Percentiles rank a stretch among this genome's conserved stretches.
These are phyloP conservation scores for Corythornis madagascariensis DNA, from an alignment of 2,113 vertebrate genomes.

Conservation along the genomic window DNA sequence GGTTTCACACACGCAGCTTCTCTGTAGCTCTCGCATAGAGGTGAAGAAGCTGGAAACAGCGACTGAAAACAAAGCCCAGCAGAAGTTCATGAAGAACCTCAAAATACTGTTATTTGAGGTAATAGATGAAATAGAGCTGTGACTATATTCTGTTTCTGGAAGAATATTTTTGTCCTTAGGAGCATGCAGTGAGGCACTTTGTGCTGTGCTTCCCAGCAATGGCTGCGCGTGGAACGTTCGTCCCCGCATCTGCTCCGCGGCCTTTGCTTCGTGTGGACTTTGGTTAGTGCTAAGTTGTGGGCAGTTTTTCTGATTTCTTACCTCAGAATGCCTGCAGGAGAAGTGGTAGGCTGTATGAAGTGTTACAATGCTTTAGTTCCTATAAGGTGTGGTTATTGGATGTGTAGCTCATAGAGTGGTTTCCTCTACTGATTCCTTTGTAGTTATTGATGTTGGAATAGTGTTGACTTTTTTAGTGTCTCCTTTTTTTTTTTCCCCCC, in stretches of 20 bases:
- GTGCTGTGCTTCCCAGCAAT: accelerated
- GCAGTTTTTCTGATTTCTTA: neutral
- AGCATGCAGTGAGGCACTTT: too few species aligned
- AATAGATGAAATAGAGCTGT: accelerated
- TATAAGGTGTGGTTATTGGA: neutral
- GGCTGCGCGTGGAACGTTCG: neutral
- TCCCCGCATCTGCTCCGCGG: neutral
- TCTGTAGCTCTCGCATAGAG: neutral
- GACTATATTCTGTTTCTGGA: neutral
- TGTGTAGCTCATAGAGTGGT: neutral
- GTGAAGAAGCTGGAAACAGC: neutral
- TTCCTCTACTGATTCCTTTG: neutral
- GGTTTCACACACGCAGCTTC: neutral
- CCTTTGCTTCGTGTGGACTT: neutral
- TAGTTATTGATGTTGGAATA: neutral
- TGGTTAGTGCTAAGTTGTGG: neutral
- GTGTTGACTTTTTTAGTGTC: neutral
- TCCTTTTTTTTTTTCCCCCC: accelerated
- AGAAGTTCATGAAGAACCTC: neutral
- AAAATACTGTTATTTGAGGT: neutral
- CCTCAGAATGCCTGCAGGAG: neutral
- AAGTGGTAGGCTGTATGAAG: neutral
- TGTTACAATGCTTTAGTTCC: neutral
- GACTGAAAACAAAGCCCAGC: neutral
- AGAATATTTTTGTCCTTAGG: neutral